These are phyloP conservation scores for Notocelia uddmanniana DNA, from an alignment of 2,888 invertebrate genomes.

Conservation along the genomic window DNA sequence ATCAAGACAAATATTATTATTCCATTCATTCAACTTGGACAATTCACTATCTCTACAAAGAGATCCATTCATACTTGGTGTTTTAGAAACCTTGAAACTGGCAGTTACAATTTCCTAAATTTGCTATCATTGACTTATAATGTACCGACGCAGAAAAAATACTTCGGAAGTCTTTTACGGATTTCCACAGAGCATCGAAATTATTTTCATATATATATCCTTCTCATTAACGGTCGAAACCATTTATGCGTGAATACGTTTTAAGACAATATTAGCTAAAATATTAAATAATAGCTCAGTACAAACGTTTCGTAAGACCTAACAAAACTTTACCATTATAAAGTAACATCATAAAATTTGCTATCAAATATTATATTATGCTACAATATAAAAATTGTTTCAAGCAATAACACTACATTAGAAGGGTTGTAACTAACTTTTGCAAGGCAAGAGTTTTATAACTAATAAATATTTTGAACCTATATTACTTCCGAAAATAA, in stretches of 20 bases:
- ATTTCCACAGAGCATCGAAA: not conserved
- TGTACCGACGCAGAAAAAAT: constrained; percentile 18
- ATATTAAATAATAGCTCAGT: constrained; percentile 59
- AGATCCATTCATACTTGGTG: constrained; percentile 69
- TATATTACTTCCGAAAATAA: constrained; percentile 21
- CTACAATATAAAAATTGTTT: constrained; percentile 65
- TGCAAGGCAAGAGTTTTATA: constrained; percentile 4
- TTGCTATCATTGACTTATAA: constrained; percentile 54
- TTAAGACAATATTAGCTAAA: constrained; percentile 33
- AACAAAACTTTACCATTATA: constrained; percentile 62
- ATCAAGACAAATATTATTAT: constrained; percentile 37
- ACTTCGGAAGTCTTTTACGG: not conserved
- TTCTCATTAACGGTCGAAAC: not conserved
- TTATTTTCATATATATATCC: not conserved
- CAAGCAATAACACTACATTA: constrained; percentile 63
- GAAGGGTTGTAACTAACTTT: constrained; percentile 56
- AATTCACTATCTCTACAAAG: constrained; percentile 60
- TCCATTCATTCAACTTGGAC: constrained; percentile 56
- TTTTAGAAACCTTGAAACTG: constrained; percentile 79
- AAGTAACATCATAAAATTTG: constrained; percentile 70
- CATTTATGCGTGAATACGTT: constrained; percentile 4
- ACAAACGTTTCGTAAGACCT: constrained; percentile 63
- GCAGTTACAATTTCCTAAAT: constrained; percentile 76
- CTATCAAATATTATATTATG: constrained; percentile 67
- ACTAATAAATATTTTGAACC: constrained; percentile 18